Evolutionary conservation across 1,140 invertebrate species (phyloP), one percentile per base, ranked within the genome.

Genomic region (Eciton burchellii): DNA sequence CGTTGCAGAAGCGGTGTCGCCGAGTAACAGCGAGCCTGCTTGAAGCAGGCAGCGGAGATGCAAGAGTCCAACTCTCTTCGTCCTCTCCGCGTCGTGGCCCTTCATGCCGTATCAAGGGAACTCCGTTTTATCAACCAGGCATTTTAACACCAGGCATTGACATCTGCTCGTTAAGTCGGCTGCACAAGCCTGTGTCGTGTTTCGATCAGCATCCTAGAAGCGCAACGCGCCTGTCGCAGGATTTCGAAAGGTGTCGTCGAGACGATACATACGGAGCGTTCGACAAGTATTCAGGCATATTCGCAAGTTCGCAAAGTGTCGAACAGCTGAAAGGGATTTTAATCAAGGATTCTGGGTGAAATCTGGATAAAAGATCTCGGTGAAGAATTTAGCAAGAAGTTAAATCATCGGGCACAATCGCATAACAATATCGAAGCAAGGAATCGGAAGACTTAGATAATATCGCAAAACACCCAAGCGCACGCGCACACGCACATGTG

Each of bases 121-220:
- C 21, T 26, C 47, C 24, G 57, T 24, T 47, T 63, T 63, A 74
- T 74, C 63, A 73, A 73, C 35, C n/a, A n/a, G n/a, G n/a, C n/a
- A n/a, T n/a, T n/a, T n/a, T n/a, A 5, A 73, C 43, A 24, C 43
- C n/a, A n/a, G 6, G 43, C 47, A 74, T 29, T 63, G 72, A 49
- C 43, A 63, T 74, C 72, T 74, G 41, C 41, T 47, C 12, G 41
- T 74, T 63, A 74, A n/a, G 21, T 74, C 26, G 3, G 5, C 29
- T 9, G n/a, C 2, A 56, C 19, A 65, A 45, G 41, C 14, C 16
- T 21, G 11, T n/a, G 47, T 26, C 52, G 52, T 35, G 26, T n/a
- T 54, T 54, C 26, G 52, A 54, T 70, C 47, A 35, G 24, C 8
- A 12, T 6, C 12, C 8, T 56, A 41, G 49, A 71, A 41, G 35